Conservation (phyloP, 2,113 vertebrate species). For the Saguinus midas region DNA sequence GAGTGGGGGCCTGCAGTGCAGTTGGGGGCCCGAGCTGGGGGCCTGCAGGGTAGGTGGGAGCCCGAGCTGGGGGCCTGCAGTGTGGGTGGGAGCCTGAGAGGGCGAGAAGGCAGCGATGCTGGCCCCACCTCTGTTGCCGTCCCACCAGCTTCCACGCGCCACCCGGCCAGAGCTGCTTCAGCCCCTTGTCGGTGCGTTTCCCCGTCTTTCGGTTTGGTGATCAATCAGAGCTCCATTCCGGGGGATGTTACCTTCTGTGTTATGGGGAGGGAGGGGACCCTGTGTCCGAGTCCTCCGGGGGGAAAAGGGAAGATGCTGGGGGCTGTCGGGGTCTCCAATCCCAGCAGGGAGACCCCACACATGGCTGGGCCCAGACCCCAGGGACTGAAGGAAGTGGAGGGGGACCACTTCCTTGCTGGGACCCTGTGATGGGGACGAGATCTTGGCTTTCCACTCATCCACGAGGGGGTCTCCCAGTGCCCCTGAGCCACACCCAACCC, state of each 20-base stretch:
- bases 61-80: neutral
- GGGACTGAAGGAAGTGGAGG: neutral
- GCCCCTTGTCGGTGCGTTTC: neutral
- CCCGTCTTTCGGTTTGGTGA: neutral
- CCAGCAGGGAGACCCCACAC: neutral
- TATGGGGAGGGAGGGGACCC: too few species aligned
- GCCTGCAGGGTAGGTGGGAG: too few species aligned
- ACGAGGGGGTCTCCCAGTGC: neutral
- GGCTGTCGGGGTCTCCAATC: neutral
- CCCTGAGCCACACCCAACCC: neutral
- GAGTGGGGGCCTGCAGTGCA: too few species aligned
- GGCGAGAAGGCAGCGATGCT: neutral
- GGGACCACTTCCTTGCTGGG: too few species aligned
- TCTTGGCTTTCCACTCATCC: neutral
- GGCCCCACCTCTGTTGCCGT: too few species aligned
- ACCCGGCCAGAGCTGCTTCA: neutral
- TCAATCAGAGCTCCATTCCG: too few species aligned
- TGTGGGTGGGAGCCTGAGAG: neutral
- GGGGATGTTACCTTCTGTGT: neutral
- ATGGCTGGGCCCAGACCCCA: neutral
- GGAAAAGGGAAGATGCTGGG: rapidly evolving
- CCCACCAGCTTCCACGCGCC: neutral
- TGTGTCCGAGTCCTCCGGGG: rapidly evolving
- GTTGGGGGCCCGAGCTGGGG: too few species aligned
- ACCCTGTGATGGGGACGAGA: neutral